Conservation (phyloP, 2,888 invertebrate genomes). For the Neria commutata region DNA sequence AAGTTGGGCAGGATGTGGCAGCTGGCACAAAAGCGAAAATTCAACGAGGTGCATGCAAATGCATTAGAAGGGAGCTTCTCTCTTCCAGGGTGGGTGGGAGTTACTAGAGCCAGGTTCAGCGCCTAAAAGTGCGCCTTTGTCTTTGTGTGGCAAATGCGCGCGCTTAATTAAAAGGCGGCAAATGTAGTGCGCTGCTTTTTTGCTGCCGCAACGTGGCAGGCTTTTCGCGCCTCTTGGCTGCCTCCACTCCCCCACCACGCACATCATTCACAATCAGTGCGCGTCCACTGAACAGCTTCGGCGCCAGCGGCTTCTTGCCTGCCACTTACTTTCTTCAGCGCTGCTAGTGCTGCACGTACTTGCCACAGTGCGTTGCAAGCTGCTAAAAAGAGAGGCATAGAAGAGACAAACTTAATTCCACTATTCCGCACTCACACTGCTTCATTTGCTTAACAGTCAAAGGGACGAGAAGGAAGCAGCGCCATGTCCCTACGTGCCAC, state of each 20-base stretch:
- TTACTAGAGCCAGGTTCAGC: not conserved
- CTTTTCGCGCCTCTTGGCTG: not conserved
- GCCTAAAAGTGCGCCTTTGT: not conserved
- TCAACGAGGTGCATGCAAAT: constrained; percentile 2
- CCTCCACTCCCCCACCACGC: not conserved
- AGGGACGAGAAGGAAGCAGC: constrained; percentile 2
- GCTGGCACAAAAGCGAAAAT: no score
- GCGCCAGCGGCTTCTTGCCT: no score
- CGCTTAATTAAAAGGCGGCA: constrained; percentile 14
- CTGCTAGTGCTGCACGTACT: no score
- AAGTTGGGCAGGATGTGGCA: no score
- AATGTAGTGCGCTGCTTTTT: not conserved
- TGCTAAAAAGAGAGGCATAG: no score
- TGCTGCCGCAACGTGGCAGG: not conserved
- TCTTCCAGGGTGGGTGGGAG: constrained; percentile 12
- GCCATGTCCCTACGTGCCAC: constrained; percentile 4
- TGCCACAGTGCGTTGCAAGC: no score
- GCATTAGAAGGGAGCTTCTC: constrained; percentile 2
- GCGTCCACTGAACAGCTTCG: no score
- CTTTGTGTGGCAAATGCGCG: constrained; percentile 6
- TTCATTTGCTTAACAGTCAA: constrained; percentile 58
- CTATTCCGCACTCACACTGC: constrained; percentile 50
- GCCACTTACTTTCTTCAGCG: no score
- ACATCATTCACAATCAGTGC: constrained; percentile 28
- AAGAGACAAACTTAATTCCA: constrained; percentile 17